Percentiles rank a stretch among this genome's conserved stretches.
These are phyloP conservation scores for Cephalopachus bancanus DNA, from an alignment of 2,797 vertebrate species.

Conservation along the genomic window DNA sequence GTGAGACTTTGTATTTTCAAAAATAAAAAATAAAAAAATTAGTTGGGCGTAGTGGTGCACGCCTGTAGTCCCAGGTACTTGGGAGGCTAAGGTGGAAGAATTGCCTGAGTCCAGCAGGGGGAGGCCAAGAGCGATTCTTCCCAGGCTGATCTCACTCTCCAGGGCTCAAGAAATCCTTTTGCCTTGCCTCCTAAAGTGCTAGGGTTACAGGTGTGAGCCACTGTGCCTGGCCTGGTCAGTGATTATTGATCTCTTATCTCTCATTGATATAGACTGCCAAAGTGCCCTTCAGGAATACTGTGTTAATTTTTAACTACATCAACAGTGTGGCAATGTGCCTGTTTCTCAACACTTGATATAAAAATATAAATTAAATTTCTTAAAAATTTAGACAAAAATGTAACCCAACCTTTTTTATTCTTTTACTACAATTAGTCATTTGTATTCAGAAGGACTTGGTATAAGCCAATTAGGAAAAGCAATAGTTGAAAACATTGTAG, in stretches of 20 bases:
- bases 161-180: too few relatives aligned
- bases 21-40: too few relatives aligned
- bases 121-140: too few relatives aligned
- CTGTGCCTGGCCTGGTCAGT: too few relatives aligned
- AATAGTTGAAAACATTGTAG: not conserved
- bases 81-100: too few relatives aligned
- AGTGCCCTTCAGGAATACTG: not conserved
- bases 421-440: not conserved
- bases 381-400: not conserved
- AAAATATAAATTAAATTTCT: not conserved
- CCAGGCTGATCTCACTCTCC: too few relatives aligned
- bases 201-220: too few relatives aligned
- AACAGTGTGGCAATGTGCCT: not conserved
- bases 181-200: too few relatives aligned
- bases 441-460: not conserved
- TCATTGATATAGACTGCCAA: accelerated
- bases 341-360: not conserved
- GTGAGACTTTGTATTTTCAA: too few relatives aligned
- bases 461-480: not conserved
- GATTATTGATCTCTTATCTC: accelerated
- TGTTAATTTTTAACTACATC: not conserved
- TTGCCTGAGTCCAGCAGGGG: too few relatives aligned
- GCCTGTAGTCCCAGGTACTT: too few relatives aligned
- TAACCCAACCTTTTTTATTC: not conserved
- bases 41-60: too few relatives aligned